Evolutionary conservation across 2,888 invertebrate species (phyloP), one percentile per base, ranked within the genome.

Genomic region (Ischnura elegans): DNA sequence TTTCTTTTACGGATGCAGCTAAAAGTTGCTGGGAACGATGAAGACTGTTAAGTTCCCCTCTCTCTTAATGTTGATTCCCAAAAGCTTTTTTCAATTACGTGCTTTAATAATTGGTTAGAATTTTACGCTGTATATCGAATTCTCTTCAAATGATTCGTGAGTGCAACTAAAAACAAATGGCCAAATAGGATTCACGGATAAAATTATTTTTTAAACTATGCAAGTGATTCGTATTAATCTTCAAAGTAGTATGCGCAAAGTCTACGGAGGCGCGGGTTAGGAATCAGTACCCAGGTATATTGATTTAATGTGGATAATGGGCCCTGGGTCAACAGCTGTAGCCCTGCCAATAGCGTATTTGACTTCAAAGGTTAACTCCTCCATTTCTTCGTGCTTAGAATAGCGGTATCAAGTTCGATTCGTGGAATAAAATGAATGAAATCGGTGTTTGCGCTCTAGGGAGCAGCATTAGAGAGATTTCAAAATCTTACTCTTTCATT

Each of bases 401-500:
- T 10, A 76, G 76, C 76, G 76, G 29, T 76, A 76, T 76, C 29
- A 76, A 76, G 43, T 90, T 55, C 43, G 61, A 90, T 90, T 90
- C 90, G 43, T 42, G 61, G 36, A 76, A 76, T 76, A 76, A 55
- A 90, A 61, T 43, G 61, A 90, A 90, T 90, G 55, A 61, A 90
- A 90, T 61, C 45, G 90, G 61, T 90, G 90, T 66, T 90, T 90
- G 90, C 90, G 43, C 61, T 90, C 61, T 21, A 42, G 42, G 36
- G 87, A 55, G 25, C 42, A 43, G 61, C 90, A 43, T 66, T 45
- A 61, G 42, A 90, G 55, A 90, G 42, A 90, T 90, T 90, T 51
- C 76, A 76, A 76, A 76, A 61, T 61, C 90, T 55, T 55, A 25
- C 87, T 90, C 90, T 90, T 90, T 90, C 90, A 61, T 90, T 90